Evolutionary conservation across 2,888 invertebrate species (phyloP), one percentile per base, ranked within the genome.

Genomic region (Drosophila tripunctata): DNA sequence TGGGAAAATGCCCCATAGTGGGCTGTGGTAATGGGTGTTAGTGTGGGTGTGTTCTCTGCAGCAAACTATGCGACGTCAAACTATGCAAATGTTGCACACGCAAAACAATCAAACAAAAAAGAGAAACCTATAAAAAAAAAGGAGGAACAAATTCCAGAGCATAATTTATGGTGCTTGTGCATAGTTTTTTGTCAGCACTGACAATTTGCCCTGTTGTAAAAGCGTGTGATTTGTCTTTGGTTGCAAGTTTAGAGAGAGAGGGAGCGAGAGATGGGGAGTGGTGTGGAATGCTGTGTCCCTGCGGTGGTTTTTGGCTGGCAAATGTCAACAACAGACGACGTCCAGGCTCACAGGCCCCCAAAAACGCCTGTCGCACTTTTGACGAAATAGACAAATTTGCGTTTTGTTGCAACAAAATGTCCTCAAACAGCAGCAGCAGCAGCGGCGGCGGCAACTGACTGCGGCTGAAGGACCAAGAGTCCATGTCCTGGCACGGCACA

Each of bases 351-450:
- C 43, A 52, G 57, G 63, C 51, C 27, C n/a, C 62, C 60, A 68
- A 81, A 82, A 87, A 81, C 81, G 86, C 75, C 80, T 86, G 84
- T 77, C 78, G 77, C 66, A 72, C 64, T 82, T 88, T 88, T 89
- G 88, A 88, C 88, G 89, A 89, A 88, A 88, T 88, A 89, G 89
- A 88, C 89, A 88, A 89, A 88, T 88, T 88, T 88, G 89, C 89
- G 89, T 89, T 88, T 87, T 86, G 76, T 75, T 88, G 78, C 87
- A 80, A 78, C 88, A 83, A 87, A 82, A 88, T 79, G 74, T 64
- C 69, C 67, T 58, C 72, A 58, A 61, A 70, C 67, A 65, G 52
- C 62, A 74, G 31, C 43, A 21, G 54, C 45, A 44, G 31, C 43
- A 7, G 52, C 54, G 41, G 41, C n/a, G 15, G 27, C 50, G 6